Evolutionary conservation across 2,888 invertebrate genomes (phyloP), one percentile per base, ranked within the genome.

Genomic region (Apodemia duryi): DNA sequence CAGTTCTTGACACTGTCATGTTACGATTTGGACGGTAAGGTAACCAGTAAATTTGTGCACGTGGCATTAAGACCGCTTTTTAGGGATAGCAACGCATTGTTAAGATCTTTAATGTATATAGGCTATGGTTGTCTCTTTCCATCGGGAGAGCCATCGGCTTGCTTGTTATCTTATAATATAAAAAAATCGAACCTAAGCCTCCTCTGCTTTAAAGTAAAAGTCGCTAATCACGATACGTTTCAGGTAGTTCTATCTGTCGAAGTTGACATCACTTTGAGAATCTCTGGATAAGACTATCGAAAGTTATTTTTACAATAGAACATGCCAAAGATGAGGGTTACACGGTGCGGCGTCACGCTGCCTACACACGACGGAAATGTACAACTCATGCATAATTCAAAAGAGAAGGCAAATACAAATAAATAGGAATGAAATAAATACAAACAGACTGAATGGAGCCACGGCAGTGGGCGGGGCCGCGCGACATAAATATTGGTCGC

Each of bases 381-480:
- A 11, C 43, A 43, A 43, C 43, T 86, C 90, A 91, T 91, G 86
- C 84, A 90, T 91, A 85, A 91, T 91, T 91, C 91, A 91, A 87
- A 89, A 80, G 83, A 11, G 43, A 43, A 43, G 43, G 43, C 89
- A 88, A 91, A 91, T 90, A 91, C 91, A 91, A 91, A 91, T 91
- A 91, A 91, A 91, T 91, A 89, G 91, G 84, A 88, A 86, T 84
- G 84, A 85, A 91, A 91, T 90, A 91, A 90, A 91, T 91, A 91
- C 89, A 90, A 91, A 90, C 89, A 87, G 88, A 84, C 89, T 86
- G 91, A 91, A 90, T 89, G 90, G 87, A 86, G 88, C 87, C 86
- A 79, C 85, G 84, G 83, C 82, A 78, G 82, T 86, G 88, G 91
- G 91, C 90, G 91, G 88, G 82, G 87, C 90, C 74, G 78, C 72